Percentiles rank a stretch among this genome's conserved stretches.
Conservation (phyloP, 2,888 invertebrate genomes). For the Carterocephalus palaemon region DNA sequence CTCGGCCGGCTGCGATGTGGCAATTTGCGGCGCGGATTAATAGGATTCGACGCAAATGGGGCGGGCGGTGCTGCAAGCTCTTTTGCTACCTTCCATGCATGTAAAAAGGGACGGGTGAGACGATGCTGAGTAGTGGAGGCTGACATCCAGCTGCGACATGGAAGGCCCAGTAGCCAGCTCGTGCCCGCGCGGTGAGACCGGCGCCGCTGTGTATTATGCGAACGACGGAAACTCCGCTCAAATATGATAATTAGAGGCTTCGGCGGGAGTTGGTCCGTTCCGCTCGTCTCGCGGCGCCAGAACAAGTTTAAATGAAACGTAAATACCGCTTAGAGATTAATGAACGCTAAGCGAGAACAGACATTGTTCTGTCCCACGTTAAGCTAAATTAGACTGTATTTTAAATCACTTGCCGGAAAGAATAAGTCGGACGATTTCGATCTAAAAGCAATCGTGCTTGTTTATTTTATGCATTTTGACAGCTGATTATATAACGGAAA, state of each 20-base stretch:
- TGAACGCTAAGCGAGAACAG: slow-evolving; percentile 2
- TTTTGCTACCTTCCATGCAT: no score
- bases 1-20: no score
- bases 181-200: background rate
- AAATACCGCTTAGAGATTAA: slow-evolving; percentile 11
- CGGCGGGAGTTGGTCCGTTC: slow-evolving; percentile 1
- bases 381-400: slow-evolving; percentile 1
- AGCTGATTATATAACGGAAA: no score
- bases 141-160: no score
- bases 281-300: background rate
- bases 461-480: slow-evolving; percentile 13
- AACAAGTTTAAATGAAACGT: slow-evolving; percentile 16
- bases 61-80: no score
- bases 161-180: no score
- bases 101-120: no score
- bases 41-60: no score
- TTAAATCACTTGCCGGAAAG: background rate
- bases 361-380: slow-evolving; percentile 1
- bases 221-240: slow-evolving; percentile 12
- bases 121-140: no score
- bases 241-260: slow-evolving; percentile 17
- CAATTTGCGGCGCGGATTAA: no score
- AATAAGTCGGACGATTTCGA: no score
- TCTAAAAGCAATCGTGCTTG: no score
- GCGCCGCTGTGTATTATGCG: slow-evolving; percentile 1